These are phyloP conservation scores for Protodeltote pygarga DNA, from an alignment of 2,888 invertebrate genomes.

Conservation along the genomic window DNA sequence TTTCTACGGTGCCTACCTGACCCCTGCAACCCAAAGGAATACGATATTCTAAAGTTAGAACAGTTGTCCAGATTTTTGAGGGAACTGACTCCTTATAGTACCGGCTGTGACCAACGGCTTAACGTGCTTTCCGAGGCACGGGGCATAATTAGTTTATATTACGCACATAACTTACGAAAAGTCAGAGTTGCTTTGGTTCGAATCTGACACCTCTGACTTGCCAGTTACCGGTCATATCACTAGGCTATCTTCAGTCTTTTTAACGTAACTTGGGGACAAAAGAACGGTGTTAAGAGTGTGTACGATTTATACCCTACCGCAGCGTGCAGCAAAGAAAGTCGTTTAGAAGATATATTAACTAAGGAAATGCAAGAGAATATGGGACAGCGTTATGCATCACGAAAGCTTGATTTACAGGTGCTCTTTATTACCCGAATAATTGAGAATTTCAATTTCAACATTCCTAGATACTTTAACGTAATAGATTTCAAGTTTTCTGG, in stretches of 20 bases:
- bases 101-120: too few relatives aligned
- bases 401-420: conserved; percentile 56
- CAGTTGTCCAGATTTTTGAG: too few relatives aligned
- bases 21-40: too few relatives aligned
- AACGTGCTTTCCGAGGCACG: conserved; percentile 10
- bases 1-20: too few relatives aligned
- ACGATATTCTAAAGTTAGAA: too few relatives aligned
- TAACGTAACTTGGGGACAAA: conserved; percentile 44
- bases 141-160: too few relatives aligned
- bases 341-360: conserved; percentile 74
- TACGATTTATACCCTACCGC: conserved; percentile 60
- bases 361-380: conserved; percentile 68
- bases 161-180: too few relatives aligned
- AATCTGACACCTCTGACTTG: too few relatives aligned
- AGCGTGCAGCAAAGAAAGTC: conserved; percentile 62
- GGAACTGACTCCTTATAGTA: too few relatives aligned
- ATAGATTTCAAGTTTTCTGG: conserved; percentile 10
- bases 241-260: too few relatives aligned
- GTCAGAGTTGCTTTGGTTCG: too few relatives aligned
- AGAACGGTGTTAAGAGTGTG: conserved; percentile 46
- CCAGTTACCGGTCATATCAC: too few relatives aligned
- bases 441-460: conserved; percentile 25
- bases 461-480: conserved; percentile 8
- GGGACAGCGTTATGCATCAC: conserved; percentile 60
- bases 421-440: conserved; percentile 42